A percentile compares a stretch with the other conserved stretches of the same genome.
Conservation (phyloP, 2,113 vertebrate genomes). For the Panthera uncia region DNA sequence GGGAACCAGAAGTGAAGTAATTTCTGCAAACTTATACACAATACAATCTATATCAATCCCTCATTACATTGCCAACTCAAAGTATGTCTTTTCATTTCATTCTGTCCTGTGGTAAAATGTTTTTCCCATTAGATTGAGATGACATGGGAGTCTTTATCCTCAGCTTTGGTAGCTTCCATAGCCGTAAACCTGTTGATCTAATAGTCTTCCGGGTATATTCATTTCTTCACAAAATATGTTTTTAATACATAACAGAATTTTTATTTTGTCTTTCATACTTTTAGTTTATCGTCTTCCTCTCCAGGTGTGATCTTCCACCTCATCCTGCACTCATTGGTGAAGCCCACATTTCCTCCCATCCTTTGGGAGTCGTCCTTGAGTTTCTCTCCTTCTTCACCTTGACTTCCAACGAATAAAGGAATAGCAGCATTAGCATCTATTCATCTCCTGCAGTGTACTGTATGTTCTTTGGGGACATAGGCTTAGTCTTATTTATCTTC, state of each 20-base stretch:
- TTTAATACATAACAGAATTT: not conserved
- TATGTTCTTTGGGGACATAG: not conserved
- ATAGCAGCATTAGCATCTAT: not conserved
- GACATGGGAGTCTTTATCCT: not conserved
- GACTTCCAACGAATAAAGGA: not conserved
- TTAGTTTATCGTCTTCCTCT: not conserved
- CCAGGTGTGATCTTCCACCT: accelerated
- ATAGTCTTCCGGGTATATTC: not conserved
- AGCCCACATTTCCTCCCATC: not conserved
- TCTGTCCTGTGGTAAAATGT: not conserved
- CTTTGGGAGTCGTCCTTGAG: not conserved
- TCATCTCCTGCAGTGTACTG: not conserved
- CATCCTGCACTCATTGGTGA: not conserved
- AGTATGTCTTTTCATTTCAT: not conserved
- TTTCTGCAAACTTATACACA: not conserved
- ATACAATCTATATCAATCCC: not conserved
- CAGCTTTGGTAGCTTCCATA: not conserved
- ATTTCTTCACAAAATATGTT: not conserved
- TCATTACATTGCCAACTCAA: not conserved
- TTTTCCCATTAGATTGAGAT: not conserved
- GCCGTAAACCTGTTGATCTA: not conserved
- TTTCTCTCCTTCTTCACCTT: not conserved
- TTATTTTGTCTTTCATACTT: not conserved
- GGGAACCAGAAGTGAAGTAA: not conserved
- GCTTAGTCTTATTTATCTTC: not conserved